phyloP scores from a whole-genome alignment of 2,113 vertebrate species.

The Callionymus lyra region DNA sequence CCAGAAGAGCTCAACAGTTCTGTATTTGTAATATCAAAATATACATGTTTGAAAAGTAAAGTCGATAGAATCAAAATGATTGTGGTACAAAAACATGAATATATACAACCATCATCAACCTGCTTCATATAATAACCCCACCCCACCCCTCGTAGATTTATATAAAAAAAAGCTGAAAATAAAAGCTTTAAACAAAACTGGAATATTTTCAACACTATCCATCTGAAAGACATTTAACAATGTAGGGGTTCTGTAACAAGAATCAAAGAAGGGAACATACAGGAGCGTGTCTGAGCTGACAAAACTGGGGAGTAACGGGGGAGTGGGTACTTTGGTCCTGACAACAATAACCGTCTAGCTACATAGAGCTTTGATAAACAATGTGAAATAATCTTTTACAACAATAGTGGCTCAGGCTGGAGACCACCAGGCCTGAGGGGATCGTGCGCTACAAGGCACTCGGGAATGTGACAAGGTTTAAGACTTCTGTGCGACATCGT shows the following conservation, averaged over 20 bases:
- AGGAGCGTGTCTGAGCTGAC: too few species aligned
- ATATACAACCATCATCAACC: constrained; percentile 62
- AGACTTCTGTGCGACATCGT: constrained; percentile 48
- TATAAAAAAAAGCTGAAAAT: constrained; percentile 37
- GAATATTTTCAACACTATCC: constrained; percentile 9
- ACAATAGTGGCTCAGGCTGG: constrained; percentile 51
- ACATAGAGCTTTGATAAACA: constrained; percentile 51
- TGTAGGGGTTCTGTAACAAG: constrained; percentile 25
- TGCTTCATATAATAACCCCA: constrained; percentile 42
- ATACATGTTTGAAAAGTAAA: constrained; percentile 67
- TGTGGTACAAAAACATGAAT: constrained; percentile 70
- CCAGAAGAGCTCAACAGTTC: constrained; percentile 50
- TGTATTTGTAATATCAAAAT: constrained; percentile 64
- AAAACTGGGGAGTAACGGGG: not conserved
- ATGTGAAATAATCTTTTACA: constrained; percentile 55
- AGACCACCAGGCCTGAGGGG: constrained; percentile 34
- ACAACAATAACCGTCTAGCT: constrained; percentile 60
- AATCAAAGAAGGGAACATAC: too few species aligned
- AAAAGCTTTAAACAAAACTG: constrained; percentile 49
- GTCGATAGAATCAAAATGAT: constrained; percentile 58
- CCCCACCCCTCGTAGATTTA: constrained; percentile 30
- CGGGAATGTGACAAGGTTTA: constrained; percentile 55
- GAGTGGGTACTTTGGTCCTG: constrained; percentile 58
- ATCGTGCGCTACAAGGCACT: constrained; percentile 42
- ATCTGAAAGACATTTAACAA: too few species aligned